A percentile compares a stretch with the other conserved stretches of the same genome.
Conservation (phyloP, 2,113 vertebrate species). For the Gadus chalcogrammus region DNA sequence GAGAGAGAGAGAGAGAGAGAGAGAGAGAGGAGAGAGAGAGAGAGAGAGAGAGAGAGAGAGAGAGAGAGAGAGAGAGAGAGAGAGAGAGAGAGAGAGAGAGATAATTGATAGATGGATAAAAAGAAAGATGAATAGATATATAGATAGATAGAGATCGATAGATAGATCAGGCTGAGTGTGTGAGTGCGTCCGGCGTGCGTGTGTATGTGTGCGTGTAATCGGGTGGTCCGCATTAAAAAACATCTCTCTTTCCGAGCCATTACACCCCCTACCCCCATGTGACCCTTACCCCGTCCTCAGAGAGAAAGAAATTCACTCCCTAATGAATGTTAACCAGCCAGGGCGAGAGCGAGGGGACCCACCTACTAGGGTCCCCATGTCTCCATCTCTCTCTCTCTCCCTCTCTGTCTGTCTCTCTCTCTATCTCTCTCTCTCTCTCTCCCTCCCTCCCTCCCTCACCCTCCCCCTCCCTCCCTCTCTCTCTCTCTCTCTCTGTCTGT, state of each 20-base stretch:
- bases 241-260: constrained; percentile 17
- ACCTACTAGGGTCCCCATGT: constrained; percentile 2
- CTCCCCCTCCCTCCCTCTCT: too few species aligned
- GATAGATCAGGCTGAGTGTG: neutral
- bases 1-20: too few species aligned
- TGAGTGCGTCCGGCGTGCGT: too few species aligned
- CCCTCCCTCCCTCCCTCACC: too few species aligned
- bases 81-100: neutral
- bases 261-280: constrained; percentile 11
- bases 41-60: too few species aligned
- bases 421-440: too few species aligned
- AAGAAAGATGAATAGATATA: neutral
- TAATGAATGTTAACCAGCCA: constrained; percentile 75
- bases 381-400: too few species aligned
- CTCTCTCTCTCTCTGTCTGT: too few species aligned
- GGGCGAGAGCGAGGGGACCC: constrained; percentile 58
- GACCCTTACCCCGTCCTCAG: constrained; percentile 23
- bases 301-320: constrained; percentile 45
- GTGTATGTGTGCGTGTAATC: constrained; percentile 38
- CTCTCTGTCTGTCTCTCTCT: too few species aligned
- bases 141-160: too few species aligned
- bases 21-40: too few species aligned
- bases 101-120: neutral
- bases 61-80: too few species aligned
- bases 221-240: constrained; percentile 44